Evolutionary conservation across 2,888 invertebrate genomes (phyloP), one percentile per base, ranked within the genome.

Genomic region (Agriotes lineatus): DNA sequence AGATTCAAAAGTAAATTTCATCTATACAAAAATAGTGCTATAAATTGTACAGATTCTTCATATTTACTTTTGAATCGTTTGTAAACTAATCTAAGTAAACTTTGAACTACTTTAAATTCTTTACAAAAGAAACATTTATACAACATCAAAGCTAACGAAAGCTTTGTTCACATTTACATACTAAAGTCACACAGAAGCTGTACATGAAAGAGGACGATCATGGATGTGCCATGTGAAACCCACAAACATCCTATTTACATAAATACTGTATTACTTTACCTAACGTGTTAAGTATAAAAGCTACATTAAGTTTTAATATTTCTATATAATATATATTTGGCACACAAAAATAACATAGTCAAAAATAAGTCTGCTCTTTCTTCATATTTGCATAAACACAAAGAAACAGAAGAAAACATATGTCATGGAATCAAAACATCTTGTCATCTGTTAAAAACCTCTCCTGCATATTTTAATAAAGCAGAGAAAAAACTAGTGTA

Each of bases 81-180:
- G 56, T 10, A 18, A 37, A 42, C 58, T 68, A 58, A 62, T 58
- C 42, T 57, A 57, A 35, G 39, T 63, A 62, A 62, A 62, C 62
- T 67, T 58, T 57, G 39, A 58, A 63, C 44, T 63, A 63, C 19
- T 57, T 54, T 57, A 62, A 63, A 63, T 68, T 68, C 65, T 67
- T 58, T 70, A 63, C 63, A 70, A 67, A 70, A 67, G 59, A 63
- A 70, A 70, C 39, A 56, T 50, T 52, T 67, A 61, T 70, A 63
- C 62, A 67, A 70, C 39, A 70, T 59, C 58, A 70, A 70, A 67
- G 67, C 58, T 25, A 30, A 25, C 52, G 14, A 52, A 67, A 63
- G 59, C 63, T 67, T 70, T 67, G 66, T 67, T 58, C 44, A 57
- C 56, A 61, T 39, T 61, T 45, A 62, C 37, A 63, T 48, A 57